Evolutionary conservation across 2,888 invertebrate species (phyloP).

Genomic region (Idaea dimidiata): DNA sequence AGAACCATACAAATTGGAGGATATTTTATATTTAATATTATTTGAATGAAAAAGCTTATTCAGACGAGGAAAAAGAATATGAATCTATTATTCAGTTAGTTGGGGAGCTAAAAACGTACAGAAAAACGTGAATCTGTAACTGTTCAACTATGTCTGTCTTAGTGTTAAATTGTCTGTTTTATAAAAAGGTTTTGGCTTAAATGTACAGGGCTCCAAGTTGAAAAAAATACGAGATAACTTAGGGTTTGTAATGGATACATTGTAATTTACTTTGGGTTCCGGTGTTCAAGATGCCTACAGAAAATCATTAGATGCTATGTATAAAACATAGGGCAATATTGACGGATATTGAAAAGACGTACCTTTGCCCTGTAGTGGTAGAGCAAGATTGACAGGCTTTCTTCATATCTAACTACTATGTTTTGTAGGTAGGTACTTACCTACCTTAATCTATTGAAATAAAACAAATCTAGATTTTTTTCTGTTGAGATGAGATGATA

Average conservation of each 20-base stretch:
- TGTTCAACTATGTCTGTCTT: not conserved
- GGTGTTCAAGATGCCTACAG: not conserved
- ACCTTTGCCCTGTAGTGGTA: no score
- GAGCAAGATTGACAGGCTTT: no score
- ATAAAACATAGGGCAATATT: no score
- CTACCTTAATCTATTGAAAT: no score
- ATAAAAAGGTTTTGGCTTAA: not conserved
- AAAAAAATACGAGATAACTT: not conserved
- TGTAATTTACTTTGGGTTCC: not conserved
- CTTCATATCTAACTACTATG: no score
- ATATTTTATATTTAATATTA: no score
- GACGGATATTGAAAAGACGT: no score
- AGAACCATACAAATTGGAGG: not conserved
- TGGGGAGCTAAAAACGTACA: not conserved
- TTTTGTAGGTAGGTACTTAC: no score
- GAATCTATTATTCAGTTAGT: not conserved
- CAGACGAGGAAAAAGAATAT: not conserved
- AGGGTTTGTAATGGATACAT: not conserved
- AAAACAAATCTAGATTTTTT: no score
- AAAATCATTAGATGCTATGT: no score
- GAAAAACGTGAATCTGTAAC: not conserved
- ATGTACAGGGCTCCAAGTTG: not conserved
- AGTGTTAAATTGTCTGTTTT: not conserved
- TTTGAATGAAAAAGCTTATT: not conserved
- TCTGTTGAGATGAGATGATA: no score